These are phyloP conservation scores for Odontothrips loti DNA, from an alignment of 2,888 invertebrate genomes.

Conservation along the genomic window DNA sequence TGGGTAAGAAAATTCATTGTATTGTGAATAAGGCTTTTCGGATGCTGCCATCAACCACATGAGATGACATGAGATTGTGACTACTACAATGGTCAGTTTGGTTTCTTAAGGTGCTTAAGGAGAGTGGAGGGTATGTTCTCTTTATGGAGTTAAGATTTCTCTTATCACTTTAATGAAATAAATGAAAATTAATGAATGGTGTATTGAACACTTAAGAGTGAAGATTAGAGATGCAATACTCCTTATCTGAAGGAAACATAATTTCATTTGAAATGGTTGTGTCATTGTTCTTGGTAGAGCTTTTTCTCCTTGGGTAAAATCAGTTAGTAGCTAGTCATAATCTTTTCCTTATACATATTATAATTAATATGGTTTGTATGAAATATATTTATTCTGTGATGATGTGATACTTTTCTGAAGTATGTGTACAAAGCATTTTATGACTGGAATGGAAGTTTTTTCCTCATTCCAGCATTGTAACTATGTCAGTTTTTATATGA, in stretches of 20 bases:
- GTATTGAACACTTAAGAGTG: not conserved
- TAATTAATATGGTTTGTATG: not conserved
- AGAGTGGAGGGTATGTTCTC: not conserved
- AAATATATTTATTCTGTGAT: not conserved
- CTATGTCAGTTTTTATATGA: too few species aligned
- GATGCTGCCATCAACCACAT: too few species aligned
- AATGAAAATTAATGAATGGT: not conserved
- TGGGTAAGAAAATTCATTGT: not conserved
- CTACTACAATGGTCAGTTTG: not conserved
- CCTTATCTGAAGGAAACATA: not conserved
- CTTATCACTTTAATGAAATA: not conserved
- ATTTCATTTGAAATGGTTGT: not conserved
- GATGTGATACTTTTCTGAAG: slow-evolving; percentile 1
- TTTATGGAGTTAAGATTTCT: not conserved
- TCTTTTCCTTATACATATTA: not conserved
- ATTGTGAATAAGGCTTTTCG: not conserved
- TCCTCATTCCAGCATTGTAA: too few species aligned
- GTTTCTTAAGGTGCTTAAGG: not conserved
- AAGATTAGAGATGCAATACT: not conserved
- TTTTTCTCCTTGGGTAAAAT: not conserved
- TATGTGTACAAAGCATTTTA: not conserved
- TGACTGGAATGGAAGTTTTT: too few species aligned
- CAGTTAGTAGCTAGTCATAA: not conserved
- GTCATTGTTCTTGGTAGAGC: not conserved
- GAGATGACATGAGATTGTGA: not conserved